Base-by-base conservation (phyloP, 1,140 invertebrate species). In the Caenorhabditis inopinata region DNA sequence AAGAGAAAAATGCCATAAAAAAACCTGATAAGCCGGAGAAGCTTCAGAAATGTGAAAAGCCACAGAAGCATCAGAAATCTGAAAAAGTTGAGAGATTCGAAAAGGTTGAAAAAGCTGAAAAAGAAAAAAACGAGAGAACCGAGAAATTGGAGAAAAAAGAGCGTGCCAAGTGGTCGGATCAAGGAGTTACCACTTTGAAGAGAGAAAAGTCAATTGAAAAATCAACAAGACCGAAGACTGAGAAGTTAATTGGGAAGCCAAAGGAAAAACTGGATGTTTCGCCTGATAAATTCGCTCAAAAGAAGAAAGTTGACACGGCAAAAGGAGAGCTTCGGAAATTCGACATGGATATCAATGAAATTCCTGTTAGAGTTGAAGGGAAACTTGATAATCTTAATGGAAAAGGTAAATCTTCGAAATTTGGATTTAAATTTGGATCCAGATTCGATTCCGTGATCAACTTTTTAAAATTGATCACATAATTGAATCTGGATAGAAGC, bases 321-420 rank as follows among this genome's bases (percentile, higher is more conserved):
- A 68, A 68, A 42, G 32, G 32, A 21, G 25, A 68, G 4, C 38
- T 68, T n/a, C 27, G 25, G 12, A 68, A 68, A 18, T 68, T 68
- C n/a, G 58, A 68, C 38, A 32, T 68, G 29, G 58, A 68, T 68
- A 68, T 68, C 29, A 68, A 68, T 68, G 58, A 68, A n/a, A 68
- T 68, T 68, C 58, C 58, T 1, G 38, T 68, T 68, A 16, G 58
- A 38, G 35, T 32, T 42, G 58, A 68, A 16, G 58, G 58, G 5
- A 5, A 5, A 42, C 5, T 42, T 5, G 29, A 3, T 9, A 58
- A 32, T 25, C 5, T 16, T 4, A 58, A 3, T 58, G 27, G 53
- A 12, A 68, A 3, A 11, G n/a, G 32, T 21, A 25, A n/a, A n/a
- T n/a, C 6, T 16, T 68, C 58, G 7, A 68, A 21, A 68, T 38